Evolutionary conservation across 37 sponge, comb jelly and placozoan species (phyloP).

Genomic region (Chondrilla cf. caribensis): DNA sequence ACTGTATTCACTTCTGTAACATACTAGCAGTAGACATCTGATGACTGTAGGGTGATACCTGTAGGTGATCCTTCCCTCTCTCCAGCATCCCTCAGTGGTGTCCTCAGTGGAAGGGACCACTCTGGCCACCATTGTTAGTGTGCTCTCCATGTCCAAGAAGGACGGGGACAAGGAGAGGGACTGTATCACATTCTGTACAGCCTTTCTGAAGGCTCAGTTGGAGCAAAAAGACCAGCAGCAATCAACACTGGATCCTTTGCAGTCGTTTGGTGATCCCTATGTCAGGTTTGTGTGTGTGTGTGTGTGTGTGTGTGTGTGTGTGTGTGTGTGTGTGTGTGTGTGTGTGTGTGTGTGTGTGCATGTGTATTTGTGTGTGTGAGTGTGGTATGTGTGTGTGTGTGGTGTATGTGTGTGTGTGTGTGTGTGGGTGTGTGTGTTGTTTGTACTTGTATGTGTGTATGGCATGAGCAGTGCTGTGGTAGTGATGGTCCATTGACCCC

Average conservation of each 20-base stretch:
- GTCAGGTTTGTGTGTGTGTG: conserved; percentile 60
- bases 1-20: no score
- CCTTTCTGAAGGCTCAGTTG: conserved; percentile 16
- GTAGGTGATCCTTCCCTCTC: no score
- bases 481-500: background rate
- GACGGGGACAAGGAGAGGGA: conserved; percentile 68
- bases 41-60: no score
- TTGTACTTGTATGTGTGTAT: background rate
- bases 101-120: background rate
- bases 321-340: background rate
- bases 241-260: conserved; percentile 38
- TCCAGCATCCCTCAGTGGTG: background rate
- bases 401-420: background rate
- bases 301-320: conserved; percentile 1
- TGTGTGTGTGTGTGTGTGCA: no score
- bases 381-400: background rate
- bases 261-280: conserved; percentile 96
- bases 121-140: conserved; percentile 85
- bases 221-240: conserved; percentile 38
- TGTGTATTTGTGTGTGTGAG: background rate
- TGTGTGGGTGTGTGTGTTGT: background rate
- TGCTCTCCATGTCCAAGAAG: conserved; percentile 86
- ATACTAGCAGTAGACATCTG: no score
- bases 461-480: no score
- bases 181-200: conserved; percentile 68